phyloP scores from a whole-genome alignment of 92 coral and sea anemone species.

The Nematostella vectensis region DNA sequence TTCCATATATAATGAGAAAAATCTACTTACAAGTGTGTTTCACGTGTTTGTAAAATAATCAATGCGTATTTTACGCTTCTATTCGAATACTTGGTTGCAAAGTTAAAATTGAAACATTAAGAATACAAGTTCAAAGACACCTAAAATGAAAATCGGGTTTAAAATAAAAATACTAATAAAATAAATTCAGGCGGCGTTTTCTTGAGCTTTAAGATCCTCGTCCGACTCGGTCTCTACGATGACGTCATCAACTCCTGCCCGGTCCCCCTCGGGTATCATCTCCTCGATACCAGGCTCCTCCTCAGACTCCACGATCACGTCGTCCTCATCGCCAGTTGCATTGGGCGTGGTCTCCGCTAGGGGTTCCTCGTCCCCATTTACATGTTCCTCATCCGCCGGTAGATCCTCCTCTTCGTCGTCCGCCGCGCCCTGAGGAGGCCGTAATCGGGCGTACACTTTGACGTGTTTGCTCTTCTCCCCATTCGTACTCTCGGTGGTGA shows the following conservation, averaged over 20 bases:
- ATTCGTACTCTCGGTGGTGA: slow-evolving; percentile 68
- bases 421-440: slow-evolving; percentile 27
- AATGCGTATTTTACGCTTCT: too few species aligned
- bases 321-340: slow-evolving; percentile 1
- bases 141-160: too few species aligned
- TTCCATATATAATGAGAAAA: too few species aligned
- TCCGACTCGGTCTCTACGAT: slow-evolving; percentile 20
- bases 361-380: background rate
- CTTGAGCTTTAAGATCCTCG: too few species aligned
- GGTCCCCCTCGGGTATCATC: too few species aligned
- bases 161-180: too few species aligned
- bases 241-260: slow-evolving; percentile 34
- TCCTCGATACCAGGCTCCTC: slow-evolving; percentile 4
- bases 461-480: slow-evolving; percentile 47
- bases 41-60: too few species aligned
- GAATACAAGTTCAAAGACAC: too few species aligned
- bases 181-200: too few species aligned
- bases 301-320: slow-evolving; percentile 15
- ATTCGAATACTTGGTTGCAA: too few species aligned
- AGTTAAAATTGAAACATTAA: too few species aligned
- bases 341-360: background rate
- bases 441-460: slow-evolving; percentile 57
- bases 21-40: too few species aligned
- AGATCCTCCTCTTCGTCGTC: background rate
- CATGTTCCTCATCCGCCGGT: slow-evolving; percentile 1